A percentile compares a stretch with the other conserved stretches of the same genome.
Evolutionary conservation across 2,888 invertebrate genomes (phyloP).

Genomic region (Chrysomela aeneicollis): DNA sequence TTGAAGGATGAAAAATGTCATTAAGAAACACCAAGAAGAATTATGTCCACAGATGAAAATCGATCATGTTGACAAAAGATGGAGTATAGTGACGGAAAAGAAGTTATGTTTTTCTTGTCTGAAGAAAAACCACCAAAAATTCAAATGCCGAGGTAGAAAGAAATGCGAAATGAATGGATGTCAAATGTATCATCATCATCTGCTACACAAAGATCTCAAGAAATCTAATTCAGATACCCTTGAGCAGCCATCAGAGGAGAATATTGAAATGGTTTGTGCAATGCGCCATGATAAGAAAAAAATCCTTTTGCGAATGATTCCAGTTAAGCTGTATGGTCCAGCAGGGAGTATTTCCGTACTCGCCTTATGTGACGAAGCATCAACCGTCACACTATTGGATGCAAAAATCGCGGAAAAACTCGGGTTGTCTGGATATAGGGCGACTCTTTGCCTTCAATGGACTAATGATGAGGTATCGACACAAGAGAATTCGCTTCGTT

Average conservation of each 20-base stretch:
- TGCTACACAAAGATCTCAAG: not conserved
- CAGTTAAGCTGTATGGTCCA: not conserved
- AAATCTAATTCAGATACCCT: no score
- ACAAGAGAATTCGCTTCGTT: no score
- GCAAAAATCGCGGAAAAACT: not conserved
- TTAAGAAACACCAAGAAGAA: not conserved
- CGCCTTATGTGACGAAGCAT: no score
- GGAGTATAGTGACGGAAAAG: not conserved
- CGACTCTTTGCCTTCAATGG: not conserved
- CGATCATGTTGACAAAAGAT: not conserved
- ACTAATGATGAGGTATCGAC: no score
- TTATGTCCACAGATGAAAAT: not conserved
- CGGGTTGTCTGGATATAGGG: not conserved
- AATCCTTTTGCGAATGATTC: not conserved
- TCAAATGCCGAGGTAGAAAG: not conserved
- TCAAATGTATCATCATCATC: not conserved
- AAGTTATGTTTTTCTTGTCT: no score
- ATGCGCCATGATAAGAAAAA: constrained; percentile 5
- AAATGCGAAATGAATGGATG: not conserved
- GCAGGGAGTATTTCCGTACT: not conserved
- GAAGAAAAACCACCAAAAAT: not conserved
- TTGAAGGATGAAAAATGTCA: constrained; percentile 1
- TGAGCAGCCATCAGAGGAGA: not conserved
- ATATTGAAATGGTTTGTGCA: not conserved
- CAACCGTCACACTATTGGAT: not conserved